Evolutionary conservation across 2,113 vertebrate genomes (phyloP), one percentile per base, ranked within the genome.

Genomic region (Dicentrarchus labrax): DNA sequence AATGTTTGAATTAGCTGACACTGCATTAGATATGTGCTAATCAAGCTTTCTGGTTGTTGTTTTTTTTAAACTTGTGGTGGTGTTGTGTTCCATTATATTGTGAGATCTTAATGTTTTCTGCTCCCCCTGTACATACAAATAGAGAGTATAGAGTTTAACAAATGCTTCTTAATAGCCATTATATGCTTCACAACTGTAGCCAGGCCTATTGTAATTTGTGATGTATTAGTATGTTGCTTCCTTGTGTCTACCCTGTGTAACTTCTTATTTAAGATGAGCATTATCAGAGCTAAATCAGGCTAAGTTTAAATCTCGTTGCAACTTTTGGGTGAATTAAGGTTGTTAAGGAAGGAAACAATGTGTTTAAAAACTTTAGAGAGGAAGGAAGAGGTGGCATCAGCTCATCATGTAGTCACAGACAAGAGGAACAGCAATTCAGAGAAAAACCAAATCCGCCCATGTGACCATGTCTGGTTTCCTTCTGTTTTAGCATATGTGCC

Each of bases 371-470:
- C 3, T 2, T 36, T 50, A 62, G 8, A 75, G 43, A 73, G 85
- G 83, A 91, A 94, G 92, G 92, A 95, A 92, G 64, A 76, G 50
- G 78, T 91, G 85, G 84, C 89, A 90, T 79, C 59, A 30, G 66
- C 76, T 88, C 61, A 78, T 83, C 7, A 17, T 48, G 60, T 62
- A 56, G 41, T 75, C 77, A 86, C 53, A 72, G 76, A 83, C 75
- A 86, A 84, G 88, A 82, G 84, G 88, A 92, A 85, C 75, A 69
- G 85, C 79, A 90, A 91, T 97, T 97, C 95, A 90, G 76, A 96
- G 96, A 97, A 97, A 96, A 96, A 96, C 94, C 94, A 94, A 93
- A 93, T 88, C 87, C 38, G 90, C 74, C 9, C 82, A 89, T 87
- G 89, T 95, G 94, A 94, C 91, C 62, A 36, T n/a, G 70, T 80